Percentiles rank a stretch among this genome's conserved stretches.
Evolutionary conservation across 1,140 invertebrate species (phyloP).

Genomic region (Tetramorium parvispinum): DNA sequence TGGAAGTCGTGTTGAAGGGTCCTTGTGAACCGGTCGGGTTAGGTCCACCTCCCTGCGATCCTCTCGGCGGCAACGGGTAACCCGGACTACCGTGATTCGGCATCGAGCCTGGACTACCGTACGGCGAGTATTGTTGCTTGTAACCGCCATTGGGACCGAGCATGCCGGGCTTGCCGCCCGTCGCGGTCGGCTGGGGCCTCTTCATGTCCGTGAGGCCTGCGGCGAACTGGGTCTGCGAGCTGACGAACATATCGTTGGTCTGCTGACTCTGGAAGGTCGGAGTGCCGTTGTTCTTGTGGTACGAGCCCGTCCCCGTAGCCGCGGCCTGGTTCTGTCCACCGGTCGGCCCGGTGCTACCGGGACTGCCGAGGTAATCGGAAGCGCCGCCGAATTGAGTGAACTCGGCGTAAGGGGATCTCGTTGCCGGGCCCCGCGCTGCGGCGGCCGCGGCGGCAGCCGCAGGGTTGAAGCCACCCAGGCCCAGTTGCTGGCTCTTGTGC

Average conservation of each 20-base stretch:
- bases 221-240: conserved; percentile 78
- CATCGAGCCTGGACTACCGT: conserved; percentile 87
- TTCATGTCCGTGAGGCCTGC: conserved; percentile 84
- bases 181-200: conserved; percentile 79
- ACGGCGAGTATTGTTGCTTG: conserved; percentile 89
- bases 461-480: conserved; percentile 83
- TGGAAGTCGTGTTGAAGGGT: conserved; percentile 87
- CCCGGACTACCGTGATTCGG: conserved; percentile 88
- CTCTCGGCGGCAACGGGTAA: conserved; percentile 86
- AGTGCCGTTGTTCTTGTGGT: conserved; percentile 85
- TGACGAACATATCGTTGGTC: conserved; percentile 82
- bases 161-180: conserved; percentile 82
- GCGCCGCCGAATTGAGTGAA: conserved; percentile 83
- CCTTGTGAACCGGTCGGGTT: conserved; percentile 82
- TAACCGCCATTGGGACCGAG: conserved; percentile 81
- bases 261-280: conserved; percentile 81
- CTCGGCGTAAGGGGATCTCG: conserved; percentile 86
- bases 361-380: conserved; percentile 85
- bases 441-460: conserved; percentile 77
- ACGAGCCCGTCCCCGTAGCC: conserved; percentile 65
- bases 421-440: conserved; percentile 80
- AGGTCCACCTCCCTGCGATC: conserved; percentile 80
- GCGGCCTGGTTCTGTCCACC: conserved; percentile 76
- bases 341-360: conserved; percentile 80
- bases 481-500: conserved; percentile 90